phyloP scores from a whole-genome alignment of 2,113 vertebrate genomes.

The Oryzias curvinotus region DNA sequence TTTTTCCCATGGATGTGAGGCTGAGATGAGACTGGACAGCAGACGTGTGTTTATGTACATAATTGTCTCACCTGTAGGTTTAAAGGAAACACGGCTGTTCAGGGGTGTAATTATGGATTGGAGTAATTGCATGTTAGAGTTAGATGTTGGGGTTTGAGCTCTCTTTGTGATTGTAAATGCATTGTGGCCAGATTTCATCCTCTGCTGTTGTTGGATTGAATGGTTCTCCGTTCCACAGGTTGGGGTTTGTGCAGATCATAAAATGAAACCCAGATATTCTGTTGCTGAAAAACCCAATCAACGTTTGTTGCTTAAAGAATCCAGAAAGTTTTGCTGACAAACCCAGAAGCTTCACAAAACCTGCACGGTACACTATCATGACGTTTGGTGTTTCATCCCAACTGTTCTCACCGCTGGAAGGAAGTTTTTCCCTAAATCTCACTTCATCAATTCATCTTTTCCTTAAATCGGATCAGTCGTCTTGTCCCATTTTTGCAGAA shows the following conservation, averaged over 20 bases:
- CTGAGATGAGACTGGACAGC: conserved; percentile 2
- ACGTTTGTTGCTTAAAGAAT: not conserved
- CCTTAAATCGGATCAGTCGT: no score
- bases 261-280: conserved; percentile 5
- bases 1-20: conserved; percentile 12
- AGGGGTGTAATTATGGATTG: conserved; percentile 25
- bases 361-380: no score
- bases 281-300: not conserved
- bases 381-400: no score
- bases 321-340: not conserved
- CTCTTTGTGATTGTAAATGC: conserved; percentile 1
- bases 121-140: conserved; percentile 30
- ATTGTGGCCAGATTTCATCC: conserved; percentile 6
- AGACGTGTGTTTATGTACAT: conserved; percentile 27
- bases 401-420: no score
- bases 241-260: conserved; percentile 1
- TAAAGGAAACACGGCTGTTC: conserved; percentile 11
- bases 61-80: conserved; percentile 25
- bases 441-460: no score
- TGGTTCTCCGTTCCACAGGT: conserved; percentile 13
- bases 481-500: no score
- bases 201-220: conserved; percentile 18
- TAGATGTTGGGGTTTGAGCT: conserved; percentile 12
- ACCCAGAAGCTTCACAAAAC: no score
- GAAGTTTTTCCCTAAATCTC: no score